Evolutionary conservation across 2,888 invertebrate species (phyloP).

Genomic region (Dexiosoma caninum): DNA sequence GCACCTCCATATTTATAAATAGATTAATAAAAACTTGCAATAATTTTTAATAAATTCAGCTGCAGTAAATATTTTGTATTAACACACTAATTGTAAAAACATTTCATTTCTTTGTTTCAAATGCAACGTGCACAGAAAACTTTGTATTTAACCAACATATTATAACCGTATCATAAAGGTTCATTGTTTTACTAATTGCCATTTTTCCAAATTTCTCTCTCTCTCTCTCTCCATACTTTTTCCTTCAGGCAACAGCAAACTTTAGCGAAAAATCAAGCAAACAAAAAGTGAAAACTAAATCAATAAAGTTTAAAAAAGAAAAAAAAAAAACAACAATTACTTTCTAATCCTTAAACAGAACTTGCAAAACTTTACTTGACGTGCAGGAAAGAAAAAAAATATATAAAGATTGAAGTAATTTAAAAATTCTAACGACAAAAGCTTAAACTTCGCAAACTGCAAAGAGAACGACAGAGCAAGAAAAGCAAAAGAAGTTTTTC

Average conservation of each 20-base stretch:
- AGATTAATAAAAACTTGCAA: too few relatives aligned
- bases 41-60: too few relatives aligned
- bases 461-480: slow-evolving; percentile 16
- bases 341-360: neutral
- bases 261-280: slow-evolving; percentile 36
- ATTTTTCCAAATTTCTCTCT: slow-evolving; percentile 62
- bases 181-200: slow-evolving; percentile 71
- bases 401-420: slow-evolving; percentile 4
- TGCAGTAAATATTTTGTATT: neutral
- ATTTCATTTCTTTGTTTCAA: neutral
- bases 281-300: slow-evolving; percentile 32
- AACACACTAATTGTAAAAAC: neutral
- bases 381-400: neutral
- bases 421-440: neutral
- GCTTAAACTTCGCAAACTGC: neutral
- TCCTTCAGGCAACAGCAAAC: slow-evolving; percentile 73
- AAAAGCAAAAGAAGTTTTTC: slow-evolving; percentile 50
- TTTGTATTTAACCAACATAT: slow-evolving; percentile 23
- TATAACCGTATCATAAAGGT: slow-evolving; percentile 32
- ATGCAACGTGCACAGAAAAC: neutral
- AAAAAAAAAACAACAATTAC: neutral
- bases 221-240: slow-evolving; percentile 65
- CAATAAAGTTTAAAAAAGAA: slow-evolving; percentile 27
- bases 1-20: too few relatives aligned
- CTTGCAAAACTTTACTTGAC: neutral